Conservation (phyloP, 2,113 vertebrate genomes). For the Dasyprocta punctata region DNA sequence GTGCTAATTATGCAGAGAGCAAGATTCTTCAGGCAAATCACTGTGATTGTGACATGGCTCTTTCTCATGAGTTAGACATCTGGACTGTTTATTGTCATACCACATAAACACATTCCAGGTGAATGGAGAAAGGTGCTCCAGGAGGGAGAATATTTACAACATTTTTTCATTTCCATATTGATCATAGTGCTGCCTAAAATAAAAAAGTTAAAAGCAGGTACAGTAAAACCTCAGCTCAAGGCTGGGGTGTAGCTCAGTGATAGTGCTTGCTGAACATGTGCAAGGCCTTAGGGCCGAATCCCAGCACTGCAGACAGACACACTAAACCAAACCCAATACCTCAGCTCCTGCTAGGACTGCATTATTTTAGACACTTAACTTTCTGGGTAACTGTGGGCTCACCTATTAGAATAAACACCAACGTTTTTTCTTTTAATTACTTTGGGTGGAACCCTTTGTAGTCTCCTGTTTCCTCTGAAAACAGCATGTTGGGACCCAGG, state of each 20-base stretch:
- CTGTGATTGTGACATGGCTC: constrained; percentile 68
- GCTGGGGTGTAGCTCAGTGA: background rate
- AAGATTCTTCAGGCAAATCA: constrained; percentile 80
- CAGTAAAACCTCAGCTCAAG: background rate
- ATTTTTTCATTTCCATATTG: background rate
- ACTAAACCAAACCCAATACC: background rate
- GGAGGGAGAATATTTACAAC: background rate
- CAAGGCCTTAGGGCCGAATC: background rate
- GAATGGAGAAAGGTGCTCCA: background rate
- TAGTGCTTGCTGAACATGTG: background rate
- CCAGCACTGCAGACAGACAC: background rate
- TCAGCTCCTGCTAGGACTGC: background rate
- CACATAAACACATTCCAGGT: constrained; percentile 42
- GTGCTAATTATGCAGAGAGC: constrained; percentile 81
- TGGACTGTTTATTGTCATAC: constrained; percentile 61
- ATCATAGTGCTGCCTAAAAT: background rate
- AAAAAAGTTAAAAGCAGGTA: background rate
- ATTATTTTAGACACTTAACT: background rate
- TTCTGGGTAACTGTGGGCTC: background rate
- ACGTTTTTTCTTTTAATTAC: background rate
- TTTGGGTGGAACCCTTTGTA: background rate
- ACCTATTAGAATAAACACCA: background rate
- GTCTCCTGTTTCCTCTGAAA: background rate
- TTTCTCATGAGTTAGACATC: constrained; percentile 67
- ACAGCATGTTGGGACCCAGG: accelerated